These are phyloP conservation scores for Colaptes auratus DNA, from an alignment of 2,113 vertebrate species.

Conservation along the genomic window DNA sequence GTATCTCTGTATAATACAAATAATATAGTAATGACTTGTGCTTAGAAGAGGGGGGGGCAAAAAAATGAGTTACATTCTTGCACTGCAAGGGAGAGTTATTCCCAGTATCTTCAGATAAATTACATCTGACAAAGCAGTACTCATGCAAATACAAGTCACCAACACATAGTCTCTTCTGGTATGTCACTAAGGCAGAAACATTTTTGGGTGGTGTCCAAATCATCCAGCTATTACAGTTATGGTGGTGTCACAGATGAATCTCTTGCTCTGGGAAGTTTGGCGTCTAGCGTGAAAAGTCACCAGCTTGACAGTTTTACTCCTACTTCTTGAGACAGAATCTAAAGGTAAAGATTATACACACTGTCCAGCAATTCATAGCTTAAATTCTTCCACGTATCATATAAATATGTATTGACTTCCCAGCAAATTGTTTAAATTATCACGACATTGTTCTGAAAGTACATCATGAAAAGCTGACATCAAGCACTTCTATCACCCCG, in stretches of 20 bases:
- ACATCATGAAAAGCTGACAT: not conserved
- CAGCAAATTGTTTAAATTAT: not conserved
- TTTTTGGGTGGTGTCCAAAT: conserved; percentile 2
- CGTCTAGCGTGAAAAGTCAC: not conserved
- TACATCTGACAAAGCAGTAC: conserved; percentile 40
- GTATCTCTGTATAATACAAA: not conserved
- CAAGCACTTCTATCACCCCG: not conserved
- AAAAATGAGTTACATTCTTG: conserved; percentile 7
- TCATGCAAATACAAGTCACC: conserved; percentile 4
- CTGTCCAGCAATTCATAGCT: not conserved
- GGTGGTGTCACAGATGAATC: not conserved
- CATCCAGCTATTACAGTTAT: not conserved
- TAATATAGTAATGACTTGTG: not conserved
- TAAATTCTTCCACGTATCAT: not conserved
- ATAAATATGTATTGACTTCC: not conserved
- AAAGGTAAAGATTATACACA: not conserved
- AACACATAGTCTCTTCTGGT: conserved; percentile 10
- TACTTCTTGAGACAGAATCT: not conserved
- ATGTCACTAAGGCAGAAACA: conserved; percentile 12
- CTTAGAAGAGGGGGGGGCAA: not conserved
- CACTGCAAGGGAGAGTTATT: not conserved
- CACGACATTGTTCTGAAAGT: not conserved
- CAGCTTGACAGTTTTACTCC: not conserved
- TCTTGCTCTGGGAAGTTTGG: not conserved
- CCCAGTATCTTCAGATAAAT: conserved; percentile 10